Evolutionary conservation across 2,888 invertebrate species (phyloP).

Genomic region (Cremastobaeus sp.): DNA sequence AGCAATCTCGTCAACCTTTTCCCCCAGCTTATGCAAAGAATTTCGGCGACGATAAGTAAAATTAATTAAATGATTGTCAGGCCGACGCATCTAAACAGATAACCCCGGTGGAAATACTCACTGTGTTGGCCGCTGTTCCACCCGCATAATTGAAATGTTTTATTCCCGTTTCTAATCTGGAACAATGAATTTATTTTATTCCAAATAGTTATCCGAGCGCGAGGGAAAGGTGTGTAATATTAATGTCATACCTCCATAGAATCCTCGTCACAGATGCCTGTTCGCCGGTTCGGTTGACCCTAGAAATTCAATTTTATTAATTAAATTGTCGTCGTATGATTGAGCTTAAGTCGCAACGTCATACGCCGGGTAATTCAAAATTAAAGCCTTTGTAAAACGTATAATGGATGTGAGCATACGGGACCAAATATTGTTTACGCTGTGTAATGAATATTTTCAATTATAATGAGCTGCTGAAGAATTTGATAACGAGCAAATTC

Average conservation of each 20-base stretch:
- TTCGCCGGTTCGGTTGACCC: conserved; percentile 90
- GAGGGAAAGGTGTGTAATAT: background rate
- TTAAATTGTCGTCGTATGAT: conserved; percentile 12
- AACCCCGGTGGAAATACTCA: conserved; percentile 77
- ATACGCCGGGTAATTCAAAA: conserved; percentile 1
- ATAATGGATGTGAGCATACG: conserved; percentile 13
- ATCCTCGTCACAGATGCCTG: conserved; percentile 89
- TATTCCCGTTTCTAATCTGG: conserved; percentile 70
- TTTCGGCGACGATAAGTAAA: background rate
- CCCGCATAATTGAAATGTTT: conserved; percentile 84
- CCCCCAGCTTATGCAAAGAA: conserved; percentile 7
- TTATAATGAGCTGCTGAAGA: conserved; percentile 15
- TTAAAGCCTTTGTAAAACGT: conserved; percentile 17
- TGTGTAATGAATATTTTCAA: conserved; percentile 29
- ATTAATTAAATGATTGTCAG: conserved; percentile 29
- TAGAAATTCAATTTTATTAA: conserved; percentile 73
- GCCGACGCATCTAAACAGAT: background rate
- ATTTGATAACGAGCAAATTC: conserved; percentile 23
- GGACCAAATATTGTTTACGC: conserved; percentile 21
- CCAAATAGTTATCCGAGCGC: background rate
- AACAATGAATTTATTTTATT: conserved; percentile 1
- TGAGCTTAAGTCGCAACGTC: background rate
- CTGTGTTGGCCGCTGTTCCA: conserved; percentile 91
- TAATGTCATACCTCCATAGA: conserved; percentile 74
- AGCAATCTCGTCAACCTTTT: background rate